Evolutionary conservation across 1,140 invertebrate genomes (phyloP).

Genomic region (Psix sp.): DNA sequence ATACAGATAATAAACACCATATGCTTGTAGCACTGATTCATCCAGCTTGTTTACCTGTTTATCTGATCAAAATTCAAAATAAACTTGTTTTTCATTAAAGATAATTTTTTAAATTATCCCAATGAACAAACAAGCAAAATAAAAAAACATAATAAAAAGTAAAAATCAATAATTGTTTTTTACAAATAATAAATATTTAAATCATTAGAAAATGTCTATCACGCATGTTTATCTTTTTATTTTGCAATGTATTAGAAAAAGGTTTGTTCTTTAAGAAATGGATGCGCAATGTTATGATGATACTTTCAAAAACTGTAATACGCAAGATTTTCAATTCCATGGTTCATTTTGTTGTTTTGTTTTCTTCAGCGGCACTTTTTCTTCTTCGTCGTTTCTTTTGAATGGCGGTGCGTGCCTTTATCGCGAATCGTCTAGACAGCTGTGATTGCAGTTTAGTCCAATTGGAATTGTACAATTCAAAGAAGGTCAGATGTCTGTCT

Average conservation of each 20-base stretch:
- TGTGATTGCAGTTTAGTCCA: slow-evolving; percentile 57
- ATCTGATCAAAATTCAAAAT: slow-evolving; percentile 2
- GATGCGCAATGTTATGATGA: too few species aligned
- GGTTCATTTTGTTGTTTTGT: slow-evolving; percentile 20
- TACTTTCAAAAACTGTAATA: slow-evolving; percentile 1
- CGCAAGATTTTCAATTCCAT: slow-evolving; percentile 27
- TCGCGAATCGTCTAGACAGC: slow-evolving; percentile 59
- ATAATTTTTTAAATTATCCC: too few species aligned
- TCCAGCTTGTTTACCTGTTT: slow-evolving; percentile 11
- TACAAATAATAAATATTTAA: too few species aligned
- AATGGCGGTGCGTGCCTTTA: slow-evolving; percentile 48
- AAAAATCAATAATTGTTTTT: too few species aligned
- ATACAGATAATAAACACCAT: slow-evolving; percentile 47
- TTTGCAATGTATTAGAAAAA: too few species aligned
- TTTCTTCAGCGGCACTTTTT: slow-evolving; percentile 42
- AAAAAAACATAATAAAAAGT: too few species aligned
- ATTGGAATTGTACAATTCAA: slow-evolving; percentile 54
- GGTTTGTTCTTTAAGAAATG: too few species aligned
- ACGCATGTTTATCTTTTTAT: too few species aligned
- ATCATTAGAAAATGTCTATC: too few species aligned
- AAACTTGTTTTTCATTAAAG: too few species aligned
- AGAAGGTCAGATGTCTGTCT: slow-evolving; percentile 60
- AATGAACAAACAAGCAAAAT: too few species aligned
- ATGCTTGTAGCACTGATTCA: slow-evolving; percentile 18
- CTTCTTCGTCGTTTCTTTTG: slow-evolving; percentile 37